Evolutionary conservation across 2,797 vertebrate species (phyloP).

Genomic region (Philypnodon macrostomus): DNA sequence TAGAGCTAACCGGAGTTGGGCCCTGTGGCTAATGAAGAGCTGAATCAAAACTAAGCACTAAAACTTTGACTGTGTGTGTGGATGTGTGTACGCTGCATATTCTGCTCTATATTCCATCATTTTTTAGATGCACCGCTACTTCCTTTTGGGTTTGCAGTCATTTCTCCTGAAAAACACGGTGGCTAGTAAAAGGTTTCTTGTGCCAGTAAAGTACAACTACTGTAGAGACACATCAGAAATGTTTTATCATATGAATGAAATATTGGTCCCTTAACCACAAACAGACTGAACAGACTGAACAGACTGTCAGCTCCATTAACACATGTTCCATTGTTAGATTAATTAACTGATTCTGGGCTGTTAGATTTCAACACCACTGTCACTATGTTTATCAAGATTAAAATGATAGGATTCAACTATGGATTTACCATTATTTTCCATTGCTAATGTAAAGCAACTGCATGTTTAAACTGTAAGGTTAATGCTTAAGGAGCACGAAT

Average conservation of each 20-base stretch:
- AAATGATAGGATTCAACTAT: no score
- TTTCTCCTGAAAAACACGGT: constrained; percentile 11
- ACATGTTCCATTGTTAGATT: no score
- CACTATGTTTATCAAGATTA: no score
- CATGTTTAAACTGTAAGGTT: neutral
- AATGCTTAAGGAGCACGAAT: constrained; percentile 21
- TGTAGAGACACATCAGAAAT: neutral
- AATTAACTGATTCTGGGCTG: no score
- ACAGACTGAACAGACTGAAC: no score
- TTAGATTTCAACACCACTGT: no score
- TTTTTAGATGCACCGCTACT: constrained; percentile 50
- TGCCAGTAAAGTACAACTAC: no score
- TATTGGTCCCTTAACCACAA: no score
- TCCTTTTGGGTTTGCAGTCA: constrained; percentile 28
- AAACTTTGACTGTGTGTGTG: constrained; percentile 82
- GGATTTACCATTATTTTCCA: no score
- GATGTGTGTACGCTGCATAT: constrained; percentile 39
- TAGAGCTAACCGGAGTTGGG: constrained; percentile 95
- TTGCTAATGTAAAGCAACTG: no score
- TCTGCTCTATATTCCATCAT: constrained; percentile 44
- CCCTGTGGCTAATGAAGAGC: constrained; percentile 94
- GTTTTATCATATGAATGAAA: neutral
- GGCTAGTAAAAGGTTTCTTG: no score
- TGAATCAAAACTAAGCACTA: constrained; percentile 97
- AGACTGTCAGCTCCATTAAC: no score